Evolutionary conservation across 2,113 vertebrate species (phyloP).

Genomic region (Ranitomeya variabilis): DNA sequence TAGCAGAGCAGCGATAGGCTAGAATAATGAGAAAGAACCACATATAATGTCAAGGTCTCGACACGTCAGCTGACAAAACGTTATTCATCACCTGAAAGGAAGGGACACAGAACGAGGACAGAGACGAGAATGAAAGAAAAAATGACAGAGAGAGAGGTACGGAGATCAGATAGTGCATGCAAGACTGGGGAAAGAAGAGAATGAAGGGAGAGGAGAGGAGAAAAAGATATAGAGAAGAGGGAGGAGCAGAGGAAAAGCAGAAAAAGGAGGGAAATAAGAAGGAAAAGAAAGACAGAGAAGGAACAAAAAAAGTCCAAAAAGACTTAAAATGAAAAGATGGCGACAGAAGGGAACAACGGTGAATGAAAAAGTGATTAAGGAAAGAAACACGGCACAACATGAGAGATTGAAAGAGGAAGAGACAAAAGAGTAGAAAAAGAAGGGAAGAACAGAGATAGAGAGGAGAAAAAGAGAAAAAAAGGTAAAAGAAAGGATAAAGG

Average conservation of each 20-base stretch:
- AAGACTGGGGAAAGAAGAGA: background rate
- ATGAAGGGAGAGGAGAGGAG: background rate
- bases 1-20: background rate
- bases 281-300: background rate
- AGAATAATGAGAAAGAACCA: background rate
- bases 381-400: too few species aligned
- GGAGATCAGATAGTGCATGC: background rate
- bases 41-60: conserved; percentile 27
- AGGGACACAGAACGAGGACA: background rate
- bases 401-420: background rate
- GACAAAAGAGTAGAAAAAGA: background rate
- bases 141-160: background rate
- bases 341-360: background rate
- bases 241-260: background rate
- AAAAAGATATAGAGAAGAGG: too few species aligned
- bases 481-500: background rate
- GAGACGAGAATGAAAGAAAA: background rate
- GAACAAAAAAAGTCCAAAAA: background rate
- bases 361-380: background rate
- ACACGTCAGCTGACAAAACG: background rate
- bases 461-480: background rate
- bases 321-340: background rate
- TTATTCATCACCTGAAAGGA: conserved; percentile 16
- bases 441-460: background rate
- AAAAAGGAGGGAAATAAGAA: background rate